phyloP scores from a whole-genome alignment of 2,888 invertebrate genomes.

The Cosmopolites sordidus region DNA sequence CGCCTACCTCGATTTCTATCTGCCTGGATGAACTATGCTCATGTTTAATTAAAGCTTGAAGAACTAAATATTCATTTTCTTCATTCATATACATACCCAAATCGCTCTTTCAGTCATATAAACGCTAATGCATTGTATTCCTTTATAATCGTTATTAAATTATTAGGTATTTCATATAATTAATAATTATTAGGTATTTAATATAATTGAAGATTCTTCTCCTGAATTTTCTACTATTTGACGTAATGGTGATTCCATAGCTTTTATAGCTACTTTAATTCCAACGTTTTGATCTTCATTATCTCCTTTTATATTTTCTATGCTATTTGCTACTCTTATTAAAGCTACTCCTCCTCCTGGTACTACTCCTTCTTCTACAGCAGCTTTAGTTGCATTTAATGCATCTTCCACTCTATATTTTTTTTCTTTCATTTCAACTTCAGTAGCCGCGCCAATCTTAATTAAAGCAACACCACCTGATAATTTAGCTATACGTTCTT shows the following conservation, averaged over 20 bases:
- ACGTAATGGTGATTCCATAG: background rate
- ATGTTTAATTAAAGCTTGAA: too few species aligned
- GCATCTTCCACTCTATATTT: constrained; percentile 10
- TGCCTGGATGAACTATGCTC: too few species aligned
- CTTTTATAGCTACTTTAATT: background rate
- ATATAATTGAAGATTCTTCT: background rate
- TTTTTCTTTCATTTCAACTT: constrained; percentile 1
- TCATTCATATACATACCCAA: too few species aligned
- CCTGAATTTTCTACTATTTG: background rate
- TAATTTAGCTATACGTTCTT: background rate
- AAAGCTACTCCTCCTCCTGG: background rate
- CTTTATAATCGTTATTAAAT: too few species aligned
- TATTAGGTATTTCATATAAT: too few species aligned
- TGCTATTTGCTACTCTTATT: background rate
- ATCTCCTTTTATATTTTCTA: background rate
- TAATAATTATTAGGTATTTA: too few species aligned
- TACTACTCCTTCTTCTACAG: background rate
- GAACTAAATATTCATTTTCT: too few species aligned
- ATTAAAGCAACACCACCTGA: background rate
- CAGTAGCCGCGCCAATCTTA: background rate
- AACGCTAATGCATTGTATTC: too few species aligned
- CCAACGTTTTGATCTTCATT: background rate
- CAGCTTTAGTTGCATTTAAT: background rate
- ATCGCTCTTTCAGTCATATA: too few species aligned
- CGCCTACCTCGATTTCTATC: too few species aligned